Conservation (phyloP, 1,140 invertebrate species). For the Hycleus phaleratus region DNA sequence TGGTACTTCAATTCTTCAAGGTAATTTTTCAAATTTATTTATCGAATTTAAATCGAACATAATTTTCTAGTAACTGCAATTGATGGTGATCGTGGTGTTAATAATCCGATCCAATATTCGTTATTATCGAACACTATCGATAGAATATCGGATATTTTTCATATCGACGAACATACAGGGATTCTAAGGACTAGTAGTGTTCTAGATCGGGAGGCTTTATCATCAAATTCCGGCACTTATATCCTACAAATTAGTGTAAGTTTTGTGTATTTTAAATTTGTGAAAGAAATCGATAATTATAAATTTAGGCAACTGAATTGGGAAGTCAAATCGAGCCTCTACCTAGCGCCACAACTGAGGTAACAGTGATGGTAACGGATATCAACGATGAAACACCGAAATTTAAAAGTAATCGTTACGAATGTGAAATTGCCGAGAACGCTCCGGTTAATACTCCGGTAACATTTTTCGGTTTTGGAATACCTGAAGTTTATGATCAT, state of each 20-base stretch:
- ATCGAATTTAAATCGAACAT: neutral
- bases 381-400: conserved; percentile 89
- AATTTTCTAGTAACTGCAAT: conserved; percentile 67
- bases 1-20: conserved; percentile 73
- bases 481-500: conserved; percentile 85
- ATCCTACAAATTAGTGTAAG: conserved; percentile 54
- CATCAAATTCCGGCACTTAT: conserved; percentile 74
- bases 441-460: conserved; percentile 83
- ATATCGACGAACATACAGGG: conserved; percentile 72
- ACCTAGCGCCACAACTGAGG: conserved; percentile 75
- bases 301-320: conserved; percentile 60
- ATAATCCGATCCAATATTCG: conserved; percentile 78
- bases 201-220: conserved; percentile 76
- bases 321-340: conserved; percentile 51
- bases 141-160: conserved; percentile 61
- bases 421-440: conserved; percentile 88
- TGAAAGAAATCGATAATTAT: neutral
- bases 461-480: conserved; percentile 69
- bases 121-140: conserved; percentile 68
- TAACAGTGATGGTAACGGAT: conserved; percentile 89
- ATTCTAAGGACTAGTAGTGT: conserved; percentile 66
- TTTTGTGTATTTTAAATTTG: neutral
- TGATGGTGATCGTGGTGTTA: conserved; percentile 86
- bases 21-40: conserved; percentile 38
- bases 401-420: conserved; percentile 70